A percentile compares a stretch with the other conserved stretches of the same genome.
Conservation (phyloP, 2,888 invertebrate genomes). For the Protodeltote pygarga region DNA sequence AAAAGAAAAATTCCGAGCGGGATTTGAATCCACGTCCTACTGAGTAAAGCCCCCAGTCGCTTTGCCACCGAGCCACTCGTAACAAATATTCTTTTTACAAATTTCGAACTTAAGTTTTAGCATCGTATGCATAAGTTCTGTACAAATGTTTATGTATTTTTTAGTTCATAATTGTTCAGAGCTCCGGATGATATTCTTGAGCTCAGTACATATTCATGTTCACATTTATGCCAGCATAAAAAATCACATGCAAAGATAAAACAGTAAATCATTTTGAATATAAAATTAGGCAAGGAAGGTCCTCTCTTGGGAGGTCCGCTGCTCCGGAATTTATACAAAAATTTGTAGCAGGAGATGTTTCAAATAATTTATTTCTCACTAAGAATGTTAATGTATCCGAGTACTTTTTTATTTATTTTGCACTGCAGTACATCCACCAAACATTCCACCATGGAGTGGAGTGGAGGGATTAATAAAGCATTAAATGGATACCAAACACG, state of each 20-base stretch:
- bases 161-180: not conserved
- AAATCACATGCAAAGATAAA: slow-evolving; percentile 38
- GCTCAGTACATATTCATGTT: slow-evolving; percentile 22
- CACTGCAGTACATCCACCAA: not conserved
- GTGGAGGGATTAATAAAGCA: slow-evolving; percentile 2
- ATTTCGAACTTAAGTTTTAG: too few relatives aligned
- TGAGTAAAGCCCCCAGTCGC: too few relatives aligned
- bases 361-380: slow-evolving; percentile 37
- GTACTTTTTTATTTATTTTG: slow-evolving; percentile 22
- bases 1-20: too few relatives aligned
- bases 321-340: slow-evolving; percentile 40
- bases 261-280: slow-evolving; percentile 48
- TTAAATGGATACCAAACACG: slow-evolving; percentile 10
- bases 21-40: too few relatives aligned
- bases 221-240: slow-evolving; percentile 24
- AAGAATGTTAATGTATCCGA: slow-evolving; percentile 25
- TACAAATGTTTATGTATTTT: not conserved
- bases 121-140: not conserved
- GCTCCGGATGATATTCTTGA: slow-evolving; percentile 12
- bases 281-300: slow-evolving; percentile 43
- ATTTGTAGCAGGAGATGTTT: slow-evolving; percentile 35
- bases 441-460: not conserved
- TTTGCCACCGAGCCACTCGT: too few relatives aligned
- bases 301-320: slow-evolving; percentile 32
- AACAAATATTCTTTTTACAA: too few relatives aligned